A percentile compares a stretch with the other conserved stretches of the same genome.
phyloP scores from a whole-genome alignment of 2,797 vertebrate genomes.

The Crax fasciolata region DNA sequence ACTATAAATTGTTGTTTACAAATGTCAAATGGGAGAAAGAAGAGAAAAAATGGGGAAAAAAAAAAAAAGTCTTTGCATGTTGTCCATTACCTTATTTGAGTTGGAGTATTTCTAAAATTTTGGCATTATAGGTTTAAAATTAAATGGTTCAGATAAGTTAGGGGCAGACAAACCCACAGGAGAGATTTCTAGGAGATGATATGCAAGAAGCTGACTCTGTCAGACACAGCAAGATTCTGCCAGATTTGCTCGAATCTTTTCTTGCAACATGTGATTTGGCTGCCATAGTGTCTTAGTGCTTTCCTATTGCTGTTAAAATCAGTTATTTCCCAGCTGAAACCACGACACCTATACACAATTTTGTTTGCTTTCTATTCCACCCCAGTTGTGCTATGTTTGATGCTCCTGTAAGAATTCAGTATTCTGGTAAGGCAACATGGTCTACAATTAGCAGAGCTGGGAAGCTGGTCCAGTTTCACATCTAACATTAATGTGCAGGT shows the following conservation, averaged over 20 bases:
- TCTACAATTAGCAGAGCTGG: not conserved
- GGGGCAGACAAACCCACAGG: not conserved
- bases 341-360: not conserved
- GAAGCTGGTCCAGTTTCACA: not conserved
- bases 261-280: not conserved
- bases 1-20: not conserved
- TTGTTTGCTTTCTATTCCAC: not conserved
- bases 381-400: not conserved
- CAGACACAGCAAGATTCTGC: not conserved
- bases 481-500: accelerated
- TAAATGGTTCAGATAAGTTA: not conserved
- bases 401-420: not conserved
- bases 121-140: not conserved
- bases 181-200: not conserved
- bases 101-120: not conserved
- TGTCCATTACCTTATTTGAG: not conserved
- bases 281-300: not conserved
- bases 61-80: not conserved
- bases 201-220: not conserved
- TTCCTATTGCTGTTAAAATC: not conserved
- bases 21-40: not conserved
- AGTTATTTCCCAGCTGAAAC: not conserved
- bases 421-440: not conserved
- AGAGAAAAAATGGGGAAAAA: not conserved
- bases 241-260: not conserved